These are phyloP conservation scores for Nymphalis io DNA, from an alignment of 1,140 invertebrate species.

Conservation along the genomic window DNA sequence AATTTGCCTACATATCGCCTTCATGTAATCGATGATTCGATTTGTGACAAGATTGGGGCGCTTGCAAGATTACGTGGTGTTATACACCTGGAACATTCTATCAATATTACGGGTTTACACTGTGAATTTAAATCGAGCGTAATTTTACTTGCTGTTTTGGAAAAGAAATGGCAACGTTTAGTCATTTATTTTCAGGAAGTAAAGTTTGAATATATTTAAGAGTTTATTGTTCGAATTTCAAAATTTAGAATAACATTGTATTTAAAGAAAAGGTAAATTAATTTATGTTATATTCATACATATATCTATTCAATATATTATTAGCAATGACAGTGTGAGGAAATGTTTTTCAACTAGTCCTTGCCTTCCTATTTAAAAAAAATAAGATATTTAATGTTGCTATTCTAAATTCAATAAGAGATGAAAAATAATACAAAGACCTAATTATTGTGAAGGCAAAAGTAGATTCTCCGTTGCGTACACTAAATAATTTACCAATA, in stretches of 20 bases:
- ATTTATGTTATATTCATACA: too few relatives aligned
- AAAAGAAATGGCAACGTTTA: background rate
- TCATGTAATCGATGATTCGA: conserved; percentile 18
- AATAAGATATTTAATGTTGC: too few relatives aligned
- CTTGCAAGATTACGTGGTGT: conserved; percentile 11
- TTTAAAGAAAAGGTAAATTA: too few relatives aligned
- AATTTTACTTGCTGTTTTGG: background rate
- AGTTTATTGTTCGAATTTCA: too few relatives aligned
- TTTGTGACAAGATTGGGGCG: conserved; percentile 17
- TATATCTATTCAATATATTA: too few relatives aligned
- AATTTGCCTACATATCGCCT: conserved; percentile 17
- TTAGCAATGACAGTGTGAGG: too few relatives aligned
- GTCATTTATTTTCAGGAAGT: too few relatives aligned
- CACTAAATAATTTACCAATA: conserved; percentile 8
- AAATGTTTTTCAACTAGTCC: too few relatives aligned
- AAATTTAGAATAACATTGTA: too few relatives aligned
- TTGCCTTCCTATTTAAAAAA: too few relatives aligned
- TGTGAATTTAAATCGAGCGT: conserved; percentile 1
- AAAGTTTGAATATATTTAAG: too few relatives aligned
- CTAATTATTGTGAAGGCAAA: background rate
- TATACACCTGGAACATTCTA: conserved; percentile 15
- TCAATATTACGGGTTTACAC: conserved; percentile 7
- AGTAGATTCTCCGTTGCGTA: conserved; percentile 9
- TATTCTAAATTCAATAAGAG: too few relatives aligned
- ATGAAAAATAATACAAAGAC: background rate